Conservation (phyloP, 35 echinoderm and acorn worm species). For the Chiridota heheva region DNA sequence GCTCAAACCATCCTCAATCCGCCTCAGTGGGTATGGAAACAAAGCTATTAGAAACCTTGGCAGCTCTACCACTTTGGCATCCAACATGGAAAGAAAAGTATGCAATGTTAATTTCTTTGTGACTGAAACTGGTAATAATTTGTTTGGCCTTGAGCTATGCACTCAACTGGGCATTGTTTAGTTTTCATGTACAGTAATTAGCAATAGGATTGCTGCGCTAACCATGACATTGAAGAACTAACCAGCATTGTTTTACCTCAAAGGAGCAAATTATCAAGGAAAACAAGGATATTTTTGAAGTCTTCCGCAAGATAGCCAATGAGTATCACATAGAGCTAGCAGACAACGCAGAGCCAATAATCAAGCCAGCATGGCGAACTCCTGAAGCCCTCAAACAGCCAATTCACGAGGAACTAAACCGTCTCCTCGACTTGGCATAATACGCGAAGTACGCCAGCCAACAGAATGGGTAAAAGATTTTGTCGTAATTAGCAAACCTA, state of each 20-base stretch:
- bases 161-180: slow-evolving; percentile 16
- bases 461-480: slow-evolving; percentile 44
- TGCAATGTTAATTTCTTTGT: slow-evolving; percentile 17
- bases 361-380: slow-evolving; percentile 36
- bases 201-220: not conserved
- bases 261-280: slow-evolving; percentile 29
- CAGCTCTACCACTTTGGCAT: not conserved
- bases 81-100: not conserved
- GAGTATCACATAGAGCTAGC: slow-evolving; percentile 42
- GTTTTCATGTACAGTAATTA: slow-evolving; percentile 24
- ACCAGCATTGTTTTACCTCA: not conserved
- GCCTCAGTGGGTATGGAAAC: slow-evolving; percentile 7
- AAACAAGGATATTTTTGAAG: slow-evolving; percentile 25
- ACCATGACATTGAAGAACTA: slow-evolving; percentile 22
- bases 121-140: not conserved
- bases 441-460: slow-evolving; percentile 24
- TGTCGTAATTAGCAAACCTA: slow-evolving; percentile 32
- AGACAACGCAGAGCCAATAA: slow-evolving; percentile 12
- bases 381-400: slow-evolving; percentile 28
- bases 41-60: not conserved
- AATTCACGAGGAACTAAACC: slow-evolving; percentile 15
- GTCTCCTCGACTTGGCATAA: slow-evolving; percentile 18
- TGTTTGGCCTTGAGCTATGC: slow-evolving; percentile 22
- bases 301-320: slow-evolving; percentile 27
- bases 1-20: slow-evolving; percentile 10